A percentile compares a stretch with the other conserved stretches of the same genome.
Evolutionary conservation across 2,113 vertebrate genomes (phyloP).

Genomic region (Oreochromis tanganicae): DNA sequence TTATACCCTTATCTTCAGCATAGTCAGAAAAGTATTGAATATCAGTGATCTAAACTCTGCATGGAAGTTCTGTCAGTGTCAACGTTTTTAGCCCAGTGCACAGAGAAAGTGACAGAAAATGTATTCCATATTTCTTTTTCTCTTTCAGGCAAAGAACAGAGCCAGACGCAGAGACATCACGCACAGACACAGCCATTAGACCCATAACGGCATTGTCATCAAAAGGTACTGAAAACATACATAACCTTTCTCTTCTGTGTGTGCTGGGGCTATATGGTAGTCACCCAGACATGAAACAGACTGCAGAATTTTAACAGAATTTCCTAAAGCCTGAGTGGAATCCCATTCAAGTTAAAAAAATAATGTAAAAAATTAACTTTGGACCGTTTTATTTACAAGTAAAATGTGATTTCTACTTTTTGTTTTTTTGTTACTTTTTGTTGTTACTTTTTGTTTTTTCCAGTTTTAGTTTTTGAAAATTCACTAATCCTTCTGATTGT

Average conservation of each 20-base stretch:
- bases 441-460: neutral
- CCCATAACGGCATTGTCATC: neutral
- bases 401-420: neutral
- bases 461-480: neutral
- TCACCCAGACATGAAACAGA: neutral
- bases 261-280: neutral
- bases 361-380: neutral
- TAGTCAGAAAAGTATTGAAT: neutral
- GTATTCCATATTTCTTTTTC: neutral
- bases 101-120: slow-evolving; percentile 2
- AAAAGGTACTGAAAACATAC: neutral
- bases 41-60: neutral
- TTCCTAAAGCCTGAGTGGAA: neutral
- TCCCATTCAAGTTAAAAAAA: neutral
- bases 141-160: neutral
- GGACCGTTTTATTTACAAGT: neutral
- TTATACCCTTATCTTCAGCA: neutral
- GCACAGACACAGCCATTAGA: neutral
- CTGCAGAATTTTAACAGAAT: neutral
- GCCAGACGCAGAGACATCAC: neutral
- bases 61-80: neutral
- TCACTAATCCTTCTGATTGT: neutral
- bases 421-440: no score
- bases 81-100: neutral
- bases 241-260: neutral